phyloP scores from a whole-genome alignment of 2,888 invertebrate genomes.

The Dendrolimus houi region DNA sequence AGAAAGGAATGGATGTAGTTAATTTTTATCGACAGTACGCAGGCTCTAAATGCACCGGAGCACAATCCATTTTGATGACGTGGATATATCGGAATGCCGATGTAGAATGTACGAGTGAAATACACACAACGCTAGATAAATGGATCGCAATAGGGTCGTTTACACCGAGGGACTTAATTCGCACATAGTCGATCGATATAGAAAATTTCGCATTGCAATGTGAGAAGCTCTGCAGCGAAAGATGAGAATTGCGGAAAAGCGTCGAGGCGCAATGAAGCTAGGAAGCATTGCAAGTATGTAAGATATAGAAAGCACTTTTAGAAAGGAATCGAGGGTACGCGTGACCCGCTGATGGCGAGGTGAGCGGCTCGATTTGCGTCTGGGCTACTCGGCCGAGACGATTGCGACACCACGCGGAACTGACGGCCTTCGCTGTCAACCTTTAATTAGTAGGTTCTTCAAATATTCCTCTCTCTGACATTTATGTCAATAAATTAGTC shows the following conservation, averaged over 20 bases:
- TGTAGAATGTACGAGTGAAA: conserved; percentile 45
- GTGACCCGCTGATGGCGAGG: conserved; percentile 61
- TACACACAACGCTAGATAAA: conserved; percentile 21
- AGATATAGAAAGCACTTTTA: conserved; percentile 71
- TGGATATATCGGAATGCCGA: conserved; percentile 58
- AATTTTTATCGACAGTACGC: background rate
- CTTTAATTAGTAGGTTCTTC: conserved; percentile 55
- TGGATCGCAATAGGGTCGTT: conserved; percentile 16
- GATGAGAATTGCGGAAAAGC: conserved; percentile 41
- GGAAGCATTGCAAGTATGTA: conserved; percentile 38
- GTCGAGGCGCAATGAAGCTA: conserved; percentile 46
- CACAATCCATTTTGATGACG: conserved; percentile 53
- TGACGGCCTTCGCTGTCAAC: conserved; percentile 66
- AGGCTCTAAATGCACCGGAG: conserved; percentile 32
- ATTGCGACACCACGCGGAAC: conserved; percentile 64
- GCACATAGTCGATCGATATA: conserved; percentile 9
- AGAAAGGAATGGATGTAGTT: conserved; percentile 32
- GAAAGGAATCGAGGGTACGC: conserved; percentile 72
- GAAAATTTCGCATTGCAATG: conserved; percentile 36
- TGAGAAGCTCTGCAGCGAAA: conserved; percentile 32
- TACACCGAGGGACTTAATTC: conserved; percentile 13
- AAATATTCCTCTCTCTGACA: conserved; percentile 38
- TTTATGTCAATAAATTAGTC: conserved; percentile 10
- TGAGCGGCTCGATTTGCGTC: conserved; percentile 50
- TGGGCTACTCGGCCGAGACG: conserved; percentile 28